phyloP scores from a whole-genome alignment of 2,797 vertebrate genomes.

The Enteromius argenteus region DNA sequence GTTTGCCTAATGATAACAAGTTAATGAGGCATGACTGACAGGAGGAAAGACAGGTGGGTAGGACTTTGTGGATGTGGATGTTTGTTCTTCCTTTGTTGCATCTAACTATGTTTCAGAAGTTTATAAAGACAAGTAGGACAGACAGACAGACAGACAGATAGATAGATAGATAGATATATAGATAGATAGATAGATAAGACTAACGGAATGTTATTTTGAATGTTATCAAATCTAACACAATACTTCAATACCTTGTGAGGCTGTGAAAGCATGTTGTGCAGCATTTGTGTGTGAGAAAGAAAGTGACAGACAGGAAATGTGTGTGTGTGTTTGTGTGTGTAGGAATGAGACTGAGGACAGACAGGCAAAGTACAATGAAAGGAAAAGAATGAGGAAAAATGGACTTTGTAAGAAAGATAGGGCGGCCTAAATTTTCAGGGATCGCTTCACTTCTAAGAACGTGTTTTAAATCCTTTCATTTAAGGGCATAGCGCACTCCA shows the following conservation, averaged over 20 bases:
- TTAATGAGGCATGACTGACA: constrained; percentile 44
- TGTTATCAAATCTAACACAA: background rate
- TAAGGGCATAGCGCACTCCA: constrained; percentile 35
- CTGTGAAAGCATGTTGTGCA: background rate
- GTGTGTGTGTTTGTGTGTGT: background rate
- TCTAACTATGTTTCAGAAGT: background rate
- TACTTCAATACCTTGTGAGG: background rate
- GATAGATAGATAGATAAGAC: background rate
- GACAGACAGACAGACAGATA: background rate
- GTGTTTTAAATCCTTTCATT: constrained; percentile 46
- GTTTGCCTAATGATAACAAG: constrained; percentile 38
- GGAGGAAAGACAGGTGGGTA: constrained; percentile 23
- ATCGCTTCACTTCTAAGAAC: constrained; percentile 26
- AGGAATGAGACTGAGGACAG: background rate
- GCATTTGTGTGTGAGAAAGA: constrained; percentile 11
- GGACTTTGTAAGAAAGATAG: constrained; percentile 2
- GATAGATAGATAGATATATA: background rate
- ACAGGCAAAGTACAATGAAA: constrained; percentile 2
- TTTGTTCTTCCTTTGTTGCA: background rate
- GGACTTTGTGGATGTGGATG: constrained; percentile 3
- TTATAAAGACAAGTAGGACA: background rate
- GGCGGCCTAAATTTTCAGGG: constrained; percentile 5
- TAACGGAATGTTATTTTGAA: background rate
- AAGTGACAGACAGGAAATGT: background rate
- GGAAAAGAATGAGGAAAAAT: constrained; percentile 13